Base-by-base conservation (phyloP, 2,888 invertebrate genomes). In the Opisthograptis luteolata region DNA sequence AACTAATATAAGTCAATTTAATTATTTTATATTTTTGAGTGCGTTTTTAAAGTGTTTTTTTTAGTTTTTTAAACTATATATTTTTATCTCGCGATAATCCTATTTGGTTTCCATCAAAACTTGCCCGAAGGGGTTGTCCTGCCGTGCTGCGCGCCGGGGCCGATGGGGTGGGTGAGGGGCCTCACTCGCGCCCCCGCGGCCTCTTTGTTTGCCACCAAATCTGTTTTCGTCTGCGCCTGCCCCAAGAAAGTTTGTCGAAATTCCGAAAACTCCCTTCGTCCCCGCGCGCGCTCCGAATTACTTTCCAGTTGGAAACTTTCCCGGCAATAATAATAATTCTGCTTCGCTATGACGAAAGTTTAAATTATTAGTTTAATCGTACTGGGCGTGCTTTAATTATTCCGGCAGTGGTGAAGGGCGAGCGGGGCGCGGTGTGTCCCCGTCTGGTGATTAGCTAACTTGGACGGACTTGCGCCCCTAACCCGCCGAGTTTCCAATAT, bases 101-200 rank as follows among this genome's bases (percentile, higher is more conserved):
- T 86, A 80, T 89, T 89, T 87, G 83, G 79, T 81, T 88, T 87
- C 84, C 86, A 88, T 87, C 87, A 86, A 82, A 89, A 87, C 84
- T 87, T 86, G 77, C 64, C 76, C 73, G 75, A 85, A 83, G 83
- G 79, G 81, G 81, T 83, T 77, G 75, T 68, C 58, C 56, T 63
- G 52, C 62, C 47, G 45, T 41, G 32, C 62, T 58, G 25, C 24
- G 57, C 53, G 63, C 51, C 59, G 46, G 54, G n/a, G n/a, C n/a
- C n/a, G n/a, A n/a, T 64, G 62, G 41, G 46, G 55, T 27, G 47
- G 39, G 46, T 7, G 45, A n/a, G 44, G 31, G 28, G 17, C 45
- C 42, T n/a, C n/a, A n/a, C n/a, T n/a, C n/a, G n/a, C 22, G 37
- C 45, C 42, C 34, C 42, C 50, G 24, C 68, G 62, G 62, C 70